Base-by-base conservation (phyloP, 1,140 invertebrate genomes). In the Drosophila repletoides region DNA sequence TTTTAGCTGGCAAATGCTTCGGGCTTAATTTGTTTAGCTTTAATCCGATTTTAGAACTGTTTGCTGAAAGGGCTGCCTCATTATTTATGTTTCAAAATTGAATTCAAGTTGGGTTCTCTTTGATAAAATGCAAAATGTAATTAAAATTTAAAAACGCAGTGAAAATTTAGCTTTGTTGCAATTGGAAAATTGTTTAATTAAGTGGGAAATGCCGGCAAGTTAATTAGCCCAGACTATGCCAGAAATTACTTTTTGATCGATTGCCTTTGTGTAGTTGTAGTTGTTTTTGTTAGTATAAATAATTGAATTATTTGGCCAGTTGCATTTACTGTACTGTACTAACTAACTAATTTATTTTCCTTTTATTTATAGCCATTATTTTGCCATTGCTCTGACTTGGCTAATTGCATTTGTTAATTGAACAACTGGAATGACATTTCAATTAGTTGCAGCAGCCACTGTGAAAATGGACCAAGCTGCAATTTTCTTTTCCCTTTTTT, bases 341-440 rank as follows among this genome's bases (percentile, higher is more conserved):
- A 14, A 10, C 5, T 3, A 17, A 3, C 9, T n/a, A 15, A 58
- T 40, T 56, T 38, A 2, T 6, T 38, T 40, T 56, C 31, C 1
- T 6, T 38, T 19, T 19, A 59, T 9, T 29, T 31, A 21, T 26
- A n/a, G 5, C 7, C 5, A 14, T 41, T 5, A 46, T 21, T 46
- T 38, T 14, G 17, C n/a, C 19, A 6, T 6, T 28, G 26, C 15
- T 15, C 0, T 29, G 14, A 28, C 12, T 31, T 46, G 49, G 31
- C 38, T 61, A 52, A 67, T 67, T 46, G 40, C 19, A 51, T 33
- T 14, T 24, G 24, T 19, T 21, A 43, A 66, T 49, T 51, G 21
- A 48, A 22, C 21, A 33, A n/a, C 3, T 17, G 2, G 31, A 52
- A 40, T 48, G 41, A 9, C 58, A 53, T 61, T 53, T 63, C 41